phyloP scores from a whole-genome alignment of 2,797 vertebrate genomes.

The Sus cebifrons region DNA sequence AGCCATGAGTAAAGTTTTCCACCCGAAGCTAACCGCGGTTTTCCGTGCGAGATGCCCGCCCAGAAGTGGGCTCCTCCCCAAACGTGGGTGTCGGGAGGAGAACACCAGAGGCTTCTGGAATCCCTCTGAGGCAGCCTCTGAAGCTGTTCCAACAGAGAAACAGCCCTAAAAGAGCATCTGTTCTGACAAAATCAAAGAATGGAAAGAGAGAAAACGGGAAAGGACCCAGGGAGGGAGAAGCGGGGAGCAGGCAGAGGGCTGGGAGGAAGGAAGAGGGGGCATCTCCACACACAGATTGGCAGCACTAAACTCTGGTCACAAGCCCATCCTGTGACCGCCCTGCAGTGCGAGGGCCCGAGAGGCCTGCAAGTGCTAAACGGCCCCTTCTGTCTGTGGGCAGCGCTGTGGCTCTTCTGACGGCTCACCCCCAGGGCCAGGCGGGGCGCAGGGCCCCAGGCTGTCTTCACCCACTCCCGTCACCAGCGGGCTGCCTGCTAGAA shows the following conservation, averaged over 20 bases:
- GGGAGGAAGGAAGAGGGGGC: rapidly evolving
- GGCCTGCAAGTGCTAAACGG: rapidly evolving
- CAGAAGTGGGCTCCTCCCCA: background rate
- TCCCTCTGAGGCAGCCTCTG: background rate
- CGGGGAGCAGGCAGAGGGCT: background rate
- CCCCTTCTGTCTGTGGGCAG: background rate
- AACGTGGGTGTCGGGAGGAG: background rate
- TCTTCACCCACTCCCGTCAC: background rate
- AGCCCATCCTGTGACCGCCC: background rate
- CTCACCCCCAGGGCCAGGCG: background rate
- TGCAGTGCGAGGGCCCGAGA: no score
- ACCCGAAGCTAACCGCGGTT: background rate
- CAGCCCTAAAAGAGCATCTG: background rate
- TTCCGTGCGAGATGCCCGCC: background rate
- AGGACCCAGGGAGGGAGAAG: background rate
- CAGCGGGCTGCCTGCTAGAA: background rate
- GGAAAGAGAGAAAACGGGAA: background rate
- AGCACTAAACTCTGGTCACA: background rate
- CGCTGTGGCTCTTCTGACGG: background rate
- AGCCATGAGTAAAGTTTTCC: background rate
- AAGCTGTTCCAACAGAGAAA: background rate
- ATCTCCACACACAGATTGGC: background rate
- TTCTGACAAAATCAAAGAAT: background rate
- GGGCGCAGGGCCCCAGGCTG: background rate
- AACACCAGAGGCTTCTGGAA: background rate